Conservation (phyloP, 2,113 vertebrate genomes). For the Cardinalis cardinalis region DNA sequence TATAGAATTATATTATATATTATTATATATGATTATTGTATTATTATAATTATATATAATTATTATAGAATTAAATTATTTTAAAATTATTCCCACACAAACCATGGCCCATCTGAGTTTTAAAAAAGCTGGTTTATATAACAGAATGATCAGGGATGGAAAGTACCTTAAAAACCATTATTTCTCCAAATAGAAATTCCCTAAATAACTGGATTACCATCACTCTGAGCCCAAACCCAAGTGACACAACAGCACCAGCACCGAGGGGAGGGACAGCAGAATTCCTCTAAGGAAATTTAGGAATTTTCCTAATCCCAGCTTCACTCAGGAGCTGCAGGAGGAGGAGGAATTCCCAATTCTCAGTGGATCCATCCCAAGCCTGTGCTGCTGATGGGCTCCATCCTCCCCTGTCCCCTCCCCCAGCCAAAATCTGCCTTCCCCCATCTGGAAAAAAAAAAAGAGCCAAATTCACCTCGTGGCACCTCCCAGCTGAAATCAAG, state of each 20-base stretch:
- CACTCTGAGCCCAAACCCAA: neutral
- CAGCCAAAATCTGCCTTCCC: neutral
- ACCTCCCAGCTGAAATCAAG: neutral
- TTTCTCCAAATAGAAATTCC: neutral
- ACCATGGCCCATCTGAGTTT: neutral
- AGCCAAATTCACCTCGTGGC: neutral
- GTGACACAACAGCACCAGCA: rapidly evolving
- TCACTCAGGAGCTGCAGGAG: neutral
- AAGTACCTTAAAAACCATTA: neutral
- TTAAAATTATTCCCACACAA: rapidly evolving
- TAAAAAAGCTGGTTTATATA: rapidly evolving
- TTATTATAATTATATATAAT: no score
- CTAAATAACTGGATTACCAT: neutral
- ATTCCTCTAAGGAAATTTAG: neutral
- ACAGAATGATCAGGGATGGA: neutral
- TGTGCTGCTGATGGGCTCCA: neutral
- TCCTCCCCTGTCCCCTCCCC: rapidly evolving
- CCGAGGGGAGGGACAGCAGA: rapidly evolving
- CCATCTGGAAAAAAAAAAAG: rapidly evolving
- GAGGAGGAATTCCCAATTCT: neutral
- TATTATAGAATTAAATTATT: neutral
- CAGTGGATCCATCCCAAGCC: rapidly evolving
- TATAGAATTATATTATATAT: no score
- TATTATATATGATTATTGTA: neutral
- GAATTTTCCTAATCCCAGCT: neutral